These are phyloP conservation scores for Plutella xylostella DNA, from an alignment of 2,888 invertebrate species.

Conservation along the genomic window DNA sequence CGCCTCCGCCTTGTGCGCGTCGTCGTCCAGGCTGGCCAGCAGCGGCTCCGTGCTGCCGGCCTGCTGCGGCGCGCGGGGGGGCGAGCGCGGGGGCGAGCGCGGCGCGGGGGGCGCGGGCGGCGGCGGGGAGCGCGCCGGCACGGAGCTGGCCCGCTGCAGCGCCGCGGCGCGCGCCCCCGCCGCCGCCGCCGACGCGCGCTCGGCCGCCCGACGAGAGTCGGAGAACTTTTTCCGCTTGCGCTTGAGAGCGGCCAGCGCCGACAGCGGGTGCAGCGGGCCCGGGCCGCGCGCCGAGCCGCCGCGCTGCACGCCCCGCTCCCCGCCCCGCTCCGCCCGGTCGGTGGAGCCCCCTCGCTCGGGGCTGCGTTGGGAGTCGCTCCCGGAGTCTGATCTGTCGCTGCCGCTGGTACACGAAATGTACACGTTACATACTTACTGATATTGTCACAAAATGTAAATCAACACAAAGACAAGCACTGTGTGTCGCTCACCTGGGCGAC, in stretches of 20 bases:
- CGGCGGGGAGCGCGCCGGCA: constrained; percentile 49
- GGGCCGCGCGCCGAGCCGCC: constrained; percentile 17
- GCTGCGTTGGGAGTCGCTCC: constrained; percentile 78
- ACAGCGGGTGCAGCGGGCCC: constrained; percentile 50
- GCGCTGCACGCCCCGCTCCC: background rate
- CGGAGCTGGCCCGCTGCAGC: constrained; percentile 40
- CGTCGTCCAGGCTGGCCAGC: constrained; percentile 68
- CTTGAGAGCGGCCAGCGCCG: constrained; percentile 79
- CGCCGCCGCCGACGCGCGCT: constrained; percentile 29
- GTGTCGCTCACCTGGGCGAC: constrained; percentile 50
- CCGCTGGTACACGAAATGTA: constrained; percentile 28
- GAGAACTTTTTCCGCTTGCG: constrained; percentile 88
- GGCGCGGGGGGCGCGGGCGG: constrained; percentile 28
- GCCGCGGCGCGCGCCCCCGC: constrained; percentile 37
- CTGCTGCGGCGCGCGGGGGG: constrained; percentile 32
- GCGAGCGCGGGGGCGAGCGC: constrained; percentile 15
- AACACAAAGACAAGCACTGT: background rate
- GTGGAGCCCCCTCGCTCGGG: constrained; percentile 34
- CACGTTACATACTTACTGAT: background rate
- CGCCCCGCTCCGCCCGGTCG: too few relatives aligned
- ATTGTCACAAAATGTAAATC: background rate
- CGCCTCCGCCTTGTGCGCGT: constrained; percentile 54
- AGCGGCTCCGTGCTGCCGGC: constrained; percentile 74
- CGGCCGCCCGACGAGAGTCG: constrained; percentile 77
- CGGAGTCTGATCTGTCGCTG: constrained; percentile 77